These are phyloP conservation scores for Monopterus albus DNA, from an alignment of 2,113 vertebrate species.

Conservation along the genomic window DNA sequence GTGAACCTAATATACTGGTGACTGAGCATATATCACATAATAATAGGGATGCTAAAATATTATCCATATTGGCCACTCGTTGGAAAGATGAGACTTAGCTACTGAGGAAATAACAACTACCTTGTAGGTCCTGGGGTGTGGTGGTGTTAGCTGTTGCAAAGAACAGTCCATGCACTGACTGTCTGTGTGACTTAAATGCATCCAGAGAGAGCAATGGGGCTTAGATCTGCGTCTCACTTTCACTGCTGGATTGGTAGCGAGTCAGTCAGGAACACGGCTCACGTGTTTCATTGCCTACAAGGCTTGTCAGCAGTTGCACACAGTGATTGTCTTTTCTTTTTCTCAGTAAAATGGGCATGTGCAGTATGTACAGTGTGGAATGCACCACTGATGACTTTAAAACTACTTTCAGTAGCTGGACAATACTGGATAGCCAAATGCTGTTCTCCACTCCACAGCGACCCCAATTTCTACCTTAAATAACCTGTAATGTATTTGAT, in stretches of 20 bases:
- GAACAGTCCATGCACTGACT: too few species aligned
- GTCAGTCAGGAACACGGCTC: conserved; percentile 14
- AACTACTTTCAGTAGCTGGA: not conserved
- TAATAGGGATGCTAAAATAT: too few species aligned
- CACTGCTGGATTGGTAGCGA: not conserved
- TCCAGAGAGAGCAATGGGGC: not conserved
- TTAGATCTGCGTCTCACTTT: conserved; percentile 3
- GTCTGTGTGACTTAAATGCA: too few species aligned
- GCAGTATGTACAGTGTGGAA: not conserved
- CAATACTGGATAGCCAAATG: not conserved
- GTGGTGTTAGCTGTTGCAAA: too few species aligned
- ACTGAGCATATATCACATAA: too few species aligned
- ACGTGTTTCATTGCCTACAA: not conserved
- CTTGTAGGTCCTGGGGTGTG: too few species aligned
- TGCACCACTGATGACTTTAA: not conserved
- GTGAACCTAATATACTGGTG: too few species aligned
- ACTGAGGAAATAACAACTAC: too few species aligned
- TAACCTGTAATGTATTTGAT: not conserved
- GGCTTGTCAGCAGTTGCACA: not conserved
- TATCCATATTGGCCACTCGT: too few species aligned
- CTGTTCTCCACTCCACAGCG: not conserved
- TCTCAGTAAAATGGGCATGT: not conserved
- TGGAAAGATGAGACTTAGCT: too few species aligned
- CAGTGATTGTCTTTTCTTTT: not conserved
- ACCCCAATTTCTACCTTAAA: not conserved